Percentiles rank a stretch among this genome's conserved stretches.
These are phyloP conservation scores for Eremophila alpestris DNA, from an alignment of 2,797 vertebrate species.

Conservation along the genomic window DNA sequence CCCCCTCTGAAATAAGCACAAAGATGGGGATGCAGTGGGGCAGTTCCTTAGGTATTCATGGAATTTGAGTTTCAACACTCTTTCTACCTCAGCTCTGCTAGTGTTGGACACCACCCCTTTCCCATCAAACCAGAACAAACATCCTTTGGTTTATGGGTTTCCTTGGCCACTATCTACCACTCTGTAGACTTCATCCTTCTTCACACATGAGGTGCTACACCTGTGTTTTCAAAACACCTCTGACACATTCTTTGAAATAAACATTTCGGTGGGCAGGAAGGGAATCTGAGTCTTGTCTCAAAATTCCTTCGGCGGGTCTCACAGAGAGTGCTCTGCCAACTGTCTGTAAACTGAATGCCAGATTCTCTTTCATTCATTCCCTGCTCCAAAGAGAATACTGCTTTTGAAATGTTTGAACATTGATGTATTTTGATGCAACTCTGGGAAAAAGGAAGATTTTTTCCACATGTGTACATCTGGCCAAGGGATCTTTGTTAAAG, in stretches of 20 bases:
- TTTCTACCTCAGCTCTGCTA: neutral
- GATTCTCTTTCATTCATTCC: neutral
- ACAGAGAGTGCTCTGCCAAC: neutral
- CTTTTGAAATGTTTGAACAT: neutral
- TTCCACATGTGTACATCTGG: neutral
- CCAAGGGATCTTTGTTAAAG: neutral
- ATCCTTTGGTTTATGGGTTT: neutral
- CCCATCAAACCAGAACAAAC: neutral
- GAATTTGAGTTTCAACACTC: neutral
- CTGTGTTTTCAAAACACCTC: neutral
- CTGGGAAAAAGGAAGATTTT: neutral
- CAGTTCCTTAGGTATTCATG: neutral
- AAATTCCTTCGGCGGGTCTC: neutral
- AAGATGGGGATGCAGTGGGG: neutral
- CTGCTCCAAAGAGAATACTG: neutral
- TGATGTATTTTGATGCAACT: neutral
- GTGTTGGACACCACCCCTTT: neutral
- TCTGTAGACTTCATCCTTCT: neutral
- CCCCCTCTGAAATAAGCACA: conserved; percentile 85
- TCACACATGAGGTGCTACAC: neutral
- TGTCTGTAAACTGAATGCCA: neutral
- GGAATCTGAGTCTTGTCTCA: neutral
- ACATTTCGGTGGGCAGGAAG: neutral
- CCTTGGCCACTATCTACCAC: neutral
- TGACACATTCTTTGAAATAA: neutral